A percentile compares a stretch with the other conserved stretches of the same genome.
These are phyloP conservation scores for Anguilla megastoma DNA, from an alignment of 2,797 vertebrate genomes.

Conservation along the genomic window DNA sequence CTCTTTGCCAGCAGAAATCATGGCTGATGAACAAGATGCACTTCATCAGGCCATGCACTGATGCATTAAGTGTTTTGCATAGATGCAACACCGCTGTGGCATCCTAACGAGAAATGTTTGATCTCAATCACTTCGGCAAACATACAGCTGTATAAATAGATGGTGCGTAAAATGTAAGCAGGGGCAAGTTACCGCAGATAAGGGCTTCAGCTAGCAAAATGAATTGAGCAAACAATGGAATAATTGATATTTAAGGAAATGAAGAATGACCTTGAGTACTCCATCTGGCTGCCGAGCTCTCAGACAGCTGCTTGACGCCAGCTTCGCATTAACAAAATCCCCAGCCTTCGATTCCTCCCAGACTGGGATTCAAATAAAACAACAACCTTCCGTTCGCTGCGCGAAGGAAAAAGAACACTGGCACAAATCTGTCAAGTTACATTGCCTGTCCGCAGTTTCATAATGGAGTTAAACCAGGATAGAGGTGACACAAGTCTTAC, in stretches of 20 bases:
- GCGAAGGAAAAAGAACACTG: neutral
- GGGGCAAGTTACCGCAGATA: neutral
- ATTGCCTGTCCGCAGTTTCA: neutral
- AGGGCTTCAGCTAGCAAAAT: neutral
- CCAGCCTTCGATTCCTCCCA: neutral
- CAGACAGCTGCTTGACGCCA: neutral
- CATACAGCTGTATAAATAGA: neutral
- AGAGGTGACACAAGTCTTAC: neutral
- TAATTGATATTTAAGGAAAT: slow-evolving; percentile 16
- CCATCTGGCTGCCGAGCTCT: neutral
- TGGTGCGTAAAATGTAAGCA: neutral
- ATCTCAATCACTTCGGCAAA: neutral
- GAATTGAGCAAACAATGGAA: neutral
- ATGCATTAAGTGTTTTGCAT: neutral
- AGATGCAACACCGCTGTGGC: neutral
- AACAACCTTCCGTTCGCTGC: neutral
- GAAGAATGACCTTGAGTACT: neutral
- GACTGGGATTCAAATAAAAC: neutral
- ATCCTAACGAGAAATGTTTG: neutral
- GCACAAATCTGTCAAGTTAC: slow-evolving; percentile 1
- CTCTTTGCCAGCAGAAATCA: neutral
- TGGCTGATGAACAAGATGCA: neutral
- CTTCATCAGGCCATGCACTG: neutral
- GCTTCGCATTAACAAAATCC: neutral
- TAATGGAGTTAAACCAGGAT: slow-evolving; percentile 14